These are phyloP conservation scores for Podarcis siculus DNA, from an alignment of 2,797 vertebrate genomes.

Conservation along the genomic window DNA sequence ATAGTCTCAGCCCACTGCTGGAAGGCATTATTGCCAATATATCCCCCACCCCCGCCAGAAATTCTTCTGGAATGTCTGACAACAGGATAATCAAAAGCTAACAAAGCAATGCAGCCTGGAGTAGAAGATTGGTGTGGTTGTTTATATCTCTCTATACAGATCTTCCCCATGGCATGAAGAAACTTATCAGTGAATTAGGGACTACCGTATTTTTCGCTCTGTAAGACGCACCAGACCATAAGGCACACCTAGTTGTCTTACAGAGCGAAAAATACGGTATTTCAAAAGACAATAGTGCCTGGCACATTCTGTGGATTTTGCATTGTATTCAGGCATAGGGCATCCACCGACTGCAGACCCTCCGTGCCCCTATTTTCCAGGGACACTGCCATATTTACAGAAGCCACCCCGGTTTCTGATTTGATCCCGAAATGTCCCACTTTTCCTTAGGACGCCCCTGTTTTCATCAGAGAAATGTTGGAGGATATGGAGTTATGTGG, in stretches of 20 bases:
- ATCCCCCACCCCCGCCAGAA: not conserved
- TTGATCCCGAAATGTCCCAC: too few relatives aligned
- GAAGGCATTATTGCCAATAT: conserved; percentile 42
- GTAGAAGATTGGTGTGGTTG: not conserved
- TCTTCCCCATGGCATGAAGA: too few relatives aligned
- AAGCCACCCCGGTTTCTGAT: too few relatives aligned
- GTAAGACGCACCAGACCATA: too few relatives aligned
- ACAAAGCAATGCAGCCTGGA: too few relatives aligned
- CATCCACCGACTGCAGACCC: too few relatives aligned
- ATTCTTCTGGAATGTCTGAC: not conserved
- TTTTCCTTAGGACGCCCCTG: too few relatives aligned
- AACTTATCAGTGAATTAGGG: not conserved
- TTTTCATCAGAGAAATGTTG: too few relatives aligned
- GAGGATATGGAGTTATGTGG: too few relatives aligned
- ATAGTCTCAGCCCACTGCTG: conserved; percentile 34
- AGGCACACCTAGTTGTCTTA: too few relatives aligned
- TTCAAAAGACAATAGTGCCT: not conserved
- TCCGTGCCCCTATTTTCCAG: too few relatives aligned
- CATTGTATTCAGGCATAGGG: not conserved
- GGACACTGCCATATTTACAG: too few relatives aligned
- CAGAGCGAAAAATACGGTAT: not conserved
- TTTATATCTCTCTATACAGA: not conserved
- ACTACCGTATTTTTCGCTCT: not conserved
- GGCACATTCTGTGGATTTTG: not conserved
- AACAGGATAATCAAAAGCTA: not conserved